phyloP scores from a whole-genome alignment of 1,140 invertebrate genomes.

The Zaprionus africanus region DNA sequence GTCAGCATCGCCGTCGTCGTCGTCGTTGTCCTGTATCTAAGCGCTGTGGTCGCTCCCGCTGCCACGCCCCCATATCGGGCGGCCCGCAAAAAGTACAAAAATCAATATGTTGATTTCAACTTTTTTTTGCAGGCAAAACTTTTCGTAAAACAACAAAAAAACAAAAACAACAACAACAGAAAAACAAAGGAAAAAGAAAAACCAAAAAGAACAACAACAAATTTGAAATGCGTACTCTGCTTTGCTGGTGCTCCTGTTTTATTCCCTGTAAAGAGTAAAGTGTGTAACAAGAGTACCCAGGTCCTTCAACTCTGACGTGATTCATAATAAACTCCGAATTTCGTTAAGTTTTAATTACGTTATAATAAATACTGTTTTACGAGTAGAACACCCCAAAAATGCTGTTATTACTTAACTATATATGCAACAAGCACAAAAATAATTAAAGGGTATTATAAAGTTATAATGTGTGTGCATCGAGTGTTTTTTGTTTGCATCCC shows the following conservation, averaged over 20 bases:
- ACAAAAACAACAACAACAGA: neutral
- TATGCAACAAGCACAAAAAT: neutral
- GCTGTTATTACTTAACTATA: neutral
- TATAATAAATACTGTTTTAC: neutral
- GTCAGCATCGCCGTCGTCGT: slow-evolving; percentile 51
- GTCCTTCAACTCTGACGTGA: neutral
- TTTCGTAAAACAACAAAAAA: slow-evolving; percentile 45
- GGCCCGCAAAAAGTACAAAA: slow-evolving; percentile 61
- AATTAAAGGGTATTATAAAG: neutral
- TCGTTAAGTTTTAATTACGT: neutral
- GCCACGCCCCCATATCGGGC: slow-evolving; percentile 46
- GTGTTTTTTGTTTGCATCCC: neutral
- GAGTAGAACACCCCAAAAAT: neutral
- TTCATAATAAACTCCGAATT: neutral
- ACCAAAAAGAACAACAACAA: slow-evolving; percentile 19
- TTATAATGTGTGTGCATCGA: slow-evolving; percentile 1
- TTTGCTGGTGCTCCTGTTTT: neutral
- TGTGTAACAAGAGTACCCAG: neutral
- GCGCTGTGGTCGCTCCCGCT: slow-evolving; percentile 50
- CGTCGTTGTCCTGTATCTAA: slow-evolving; percentile 41
- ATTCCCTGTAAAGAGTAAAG: slow-evolving; percentile 13
- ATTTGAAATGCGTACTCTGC: slow-evolving; percentile 16
- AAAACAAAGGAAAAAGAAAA: slow-evolving; percentile 9
- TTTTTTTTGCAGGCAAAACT: slow-evolving; percentile 47
- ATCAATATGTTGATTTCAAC: slow-evolving; percentile 82